These are phyloP conservation scores for Zophobas atratus DNA, from an alignment of 1,140 invertebrate genomes.

Conservation along the genomic window DNA sequence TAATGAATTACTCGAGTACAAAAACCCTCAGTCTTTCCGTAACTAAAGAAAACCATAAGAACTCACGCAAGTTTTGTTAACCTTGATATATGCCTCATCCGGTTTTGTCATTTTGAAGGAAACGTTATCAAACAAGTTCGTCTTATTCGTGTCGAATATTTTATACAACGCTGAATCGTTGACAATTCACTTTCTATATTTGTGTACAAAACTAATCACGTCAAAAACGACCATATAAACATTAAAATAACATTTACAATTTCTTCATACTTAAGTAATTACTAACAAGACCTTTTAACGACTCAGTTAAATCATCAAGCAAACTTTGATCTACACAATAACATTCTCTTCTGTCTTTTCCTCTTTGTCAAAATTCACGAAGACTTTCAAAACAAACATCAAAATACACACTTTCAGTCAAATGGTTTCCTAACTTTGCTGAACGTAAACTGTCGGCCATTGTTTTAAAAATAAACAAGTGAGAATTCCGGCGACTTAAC, in stretches of 20 bases:
- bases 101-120: not conserved
- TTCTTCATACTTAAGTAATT: not conserved
- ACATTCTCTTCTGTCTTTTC: not conserved
- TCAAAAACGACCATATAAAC: not conserved
- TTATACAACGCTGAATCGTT: not conserved
- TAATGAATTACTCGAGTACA: conserved; percentile 50
- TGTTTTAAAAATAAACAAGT: conserved; percentile 61
- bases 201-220: not conserved
- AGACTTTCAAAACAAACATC: conserved; percentile 56
- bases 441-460: conserved; percentile 51
- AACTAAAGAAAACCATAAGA: conserved; percentile 52
- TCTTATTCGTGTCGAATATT: not conserved
- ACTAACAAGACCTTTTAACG: not conserved
- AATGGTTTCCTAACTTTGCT: conserved; percentile 13
- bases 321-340: not conserved
- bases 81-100: not conserved
- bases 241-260: not conserved
- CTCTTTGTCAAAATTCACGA: not conserved
- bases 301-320: not conserved
- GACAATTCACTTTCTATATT: not conserved
- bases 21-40: conserved; percentile 50
- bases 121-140: not conserved
- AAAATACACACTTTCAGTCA: conserved; percentile 56
- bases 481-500: conserved; percentile 55
- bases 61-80: too few relatives aligned